phyloP scores from a whole-genome alignment of 1,140 invertebrate genomes.

The Neodiprion lecontei region DNA sequence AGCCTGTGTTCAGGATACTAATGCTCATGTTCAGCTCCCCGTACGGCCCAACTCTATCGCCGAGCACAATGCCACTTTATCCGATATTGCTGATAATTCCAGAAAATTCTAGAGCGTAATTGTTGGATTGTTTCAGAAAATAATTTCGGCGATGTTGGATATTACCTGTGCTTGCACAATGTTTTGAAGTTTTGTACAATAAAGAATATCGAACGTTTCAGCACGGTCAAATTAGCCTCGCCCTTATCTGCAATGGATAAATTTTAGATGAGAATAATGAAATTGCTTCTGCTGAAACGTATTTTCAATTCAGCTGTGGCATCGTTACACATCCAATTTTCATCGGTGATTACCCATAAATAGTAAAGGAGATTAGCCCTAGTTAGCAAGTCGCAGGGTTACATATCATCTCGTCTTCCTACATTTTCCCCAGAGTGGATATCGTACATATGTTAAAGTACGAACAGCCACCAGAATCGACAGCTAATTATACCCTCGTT shows the following conservation, averaged over 20 bases:
- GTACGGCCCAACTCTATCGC: constrained; percentile 20
- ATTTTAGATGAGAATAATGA: too few species aligned
- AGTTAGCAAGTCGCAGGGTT: constrained; percentile 59
- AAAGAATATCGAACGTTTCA: too few species aligned
- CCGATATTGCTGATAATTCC: too few species aligned
- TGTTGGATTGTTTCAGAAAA: constrained; percentile 45
- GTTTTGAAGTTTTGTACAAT: constrained; percentile 49
- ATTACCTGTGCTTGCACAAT: constrained; percentile 64
- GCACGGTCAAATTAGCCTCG: too few species aligned
- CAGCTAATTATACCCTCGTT: background rate
- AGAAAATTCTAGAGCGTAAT: too few species aligned
- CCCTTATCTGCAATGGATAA: too few species aligned
- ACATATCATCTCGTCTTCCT: constrained; percentile 56
- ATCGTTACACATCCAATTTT: too few species aligned
- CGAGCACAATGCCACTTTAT: background rate
- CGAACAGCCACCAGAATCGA: too few species aligned
- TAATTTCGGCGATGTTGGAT: constrained; percentile 51
- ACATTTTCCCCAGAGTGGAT: constrained; percentile 60
- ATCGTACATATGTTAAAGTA: background rate
- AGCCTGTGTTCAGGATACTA: background rate
- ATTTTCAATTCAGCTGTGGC: too few species aligned
- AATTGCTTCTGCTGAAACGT: too few species aligned
- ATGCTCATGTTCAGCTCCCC: constrained; percentile 21
- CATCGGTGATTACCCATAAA: constrained; percentile 41
- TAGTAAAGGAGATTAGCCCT: constrained; percentile 56